Base-by-base conservation (phyloP, 1,140 invertebrate genomes). In the Pseudachorutes palmiensis region DNA sequence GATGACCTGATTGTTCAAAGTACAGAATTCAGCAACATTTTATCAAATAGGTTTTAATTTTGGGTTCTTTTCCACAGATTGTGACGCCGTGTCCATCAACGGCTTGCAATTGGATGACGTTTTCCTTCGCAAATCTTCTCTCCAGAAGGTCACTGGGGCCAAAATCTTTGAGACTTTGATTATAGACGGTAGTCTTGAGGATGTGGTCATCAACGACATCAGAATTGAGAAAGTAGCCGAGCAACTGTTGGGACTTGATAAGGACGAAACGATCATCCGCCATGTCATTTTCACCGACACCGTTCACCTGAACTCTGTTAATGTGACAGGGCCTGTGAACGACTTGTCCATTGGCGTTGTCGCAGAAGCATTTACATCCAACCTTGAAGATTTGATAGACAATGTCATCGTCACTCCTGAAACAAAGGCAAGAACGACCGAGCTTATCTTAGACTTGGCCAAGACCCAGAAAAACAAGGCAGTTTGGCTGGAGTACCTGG, bases 241-340 rank as follows among this genome's bases (percentile, higher is more conserved):
- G 2, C 12, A 64, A 16, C 3, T 51, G 2, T 51, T 64, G 2
- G 2, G 29, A 12, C 62, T 26, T 5, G 45, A 29, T 49, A 36
- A 26, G 12, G 36, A 64, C 33, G 62, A 64, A 64, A 30, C n/a
- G 2, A 49, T 64, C 22, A 1, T 31, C 2, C 62, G 62, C 26
- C 62, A 26, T 26, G 36, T 64, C 2, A 51, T 29, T 28, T 64
- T 63, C 36, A 5, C 14, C 3, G 41, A 48, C 33, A 63, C 61
- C 2, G 41, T 63, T 19, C 61, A 41, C 16, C 12, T 48, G 26
- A 3, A 45, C n/a, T 14, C 26, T 48, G 5, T 64, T 2, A 51
- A 49, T 22, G 41, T 51, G 12, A 55, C 16, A 29, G 45, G 36
- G 14, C 2, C 16, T 28, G 24, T 64, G 2, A 64, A 64, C 26